A percentile compares a stretch with the other conserved stretches of the same genome.
Conservation (phyloP, 2,888 invertebrate genomes). For the Trimorus sp. region DNA sequence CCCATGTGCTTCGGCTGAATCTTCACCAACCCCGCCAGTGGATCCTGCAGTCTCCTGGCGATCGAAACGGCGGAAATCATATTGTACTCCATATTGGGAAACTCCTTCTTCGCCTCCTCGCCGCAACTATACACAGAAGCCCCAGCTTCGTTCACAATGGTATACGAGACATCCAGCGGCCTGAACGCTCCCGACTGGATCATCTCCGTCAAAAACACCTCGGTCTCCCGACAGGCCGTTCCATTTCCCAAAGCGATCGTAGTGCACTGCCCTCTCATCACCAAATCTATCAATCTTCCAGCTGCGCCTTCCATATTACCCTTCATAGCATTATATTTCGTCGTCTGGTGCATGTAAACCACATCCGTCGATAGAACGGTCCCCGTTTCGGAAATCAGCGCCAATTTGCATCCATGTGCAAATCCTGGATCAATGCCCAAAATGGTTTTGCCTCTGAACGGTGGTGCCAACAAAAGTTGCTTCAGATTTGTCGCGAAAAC, state of each 20-base stretch:
- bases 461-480: slow-evolving; percentile 90
- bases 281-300: slow-evolving; percentile 77
- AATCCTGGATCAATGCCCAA: slow-evolving; percentile 96
- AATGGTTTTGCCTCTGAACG: slow-evolving; percentile 90
- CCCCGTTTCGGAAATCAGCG: slow-evolving; percentile 89
- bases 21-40: slow-evolving; percentile 95
- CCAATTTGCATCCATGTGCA: slow-evolving; percentile 93
- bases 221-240: slow-evolving; percentile 94
- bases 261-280: slow-evolving; percentile 86
- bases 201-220: slow-evolving; percentile 86
- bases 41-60: slow-evolving; percentile 94
- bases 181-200: slow-evolving; percentile 84
- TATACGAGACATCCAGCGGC: slow-evolving; percentile 85
- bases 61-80: slow-evolving; percentile 89
- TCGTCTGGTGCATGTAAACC: slow-evolving; percentile 85
- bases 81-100: slow-evolving; percentile 92
- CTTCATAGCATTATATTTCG: slow-evolving; percentile 38
- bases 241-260: slow-evolving; percentile 96
- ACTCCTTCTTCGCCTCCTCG: slow-evolving; percentile 90
- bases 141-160: slow-evolving; percentile 95
- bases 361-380: slow-evolving; percentile 87
- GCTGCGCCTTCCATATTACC: slow-evolving; percentile 56
- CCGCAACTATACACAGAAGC: slow-evolving; percentile 96
- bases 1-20: slow-evolving; percentile 96
- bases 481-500: slow-evolving; percentile 93